A percentile compares a stretch with the other conserved stretches of the same genome.
These are phyloP conservation scores for Scaptomyza flava DNA, from an alignment of 2,888 invertebrate genomes.

Conservation along the genomic window DNA sequence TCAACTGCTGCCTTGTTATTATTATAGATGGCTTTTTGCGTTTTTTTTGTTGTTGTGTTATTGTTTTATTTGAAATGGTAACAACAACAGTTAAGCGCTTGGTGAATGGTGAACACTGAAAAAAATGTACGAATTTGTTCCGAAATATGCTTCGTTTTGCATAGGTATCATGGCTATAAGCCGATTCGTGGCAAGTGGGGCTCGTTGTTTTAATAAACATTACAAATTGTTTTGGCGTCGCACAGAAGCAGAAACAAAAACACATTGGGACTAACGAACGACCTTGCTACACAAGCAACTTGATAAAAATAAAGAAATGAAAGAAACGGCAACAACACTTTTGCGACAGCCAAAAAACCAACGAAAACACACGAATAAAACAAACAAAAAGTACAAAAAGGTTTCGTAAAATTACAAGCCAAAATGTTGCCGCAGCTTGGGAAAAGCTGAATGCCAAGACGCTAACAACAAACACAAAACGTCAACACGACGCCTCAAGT, in stretches of 20 bases:
- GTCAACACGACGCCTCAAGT: conserved; percentile 36
- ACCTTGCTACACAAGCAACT: conserved; percentile 75
- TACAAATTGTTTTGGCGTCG: conserved; percentile 74
- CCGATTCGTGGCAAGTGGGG: conserved; percentile 60
- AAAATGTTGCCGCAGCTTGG: conserved; percentile 38
- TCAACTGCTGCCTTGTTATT: conserved; percentile 59
- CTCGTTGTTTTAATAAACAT: conserved; percentile 77
- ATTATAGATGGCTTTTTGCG: conserved; percentile 40
- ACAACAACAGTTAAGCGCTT: conserved; percentile 61
- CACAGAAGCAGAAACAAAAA: conserved; percentile 20
- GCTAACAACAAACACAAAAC: conserved; percentile 25
- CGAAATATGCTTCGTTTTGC: conserved; percentile 54
- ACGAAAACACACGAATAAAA: conserved; percentile 21
- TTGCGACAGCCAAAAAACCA: conserved; percentile 46
- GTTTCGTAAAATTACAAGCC: conserved; percentile 63
- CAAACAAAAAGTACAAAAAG: conserved; percentile 21
- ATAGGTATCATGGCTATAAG: conserved; percentile 46
- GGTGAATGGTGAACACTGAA: conserved; percentile 66
- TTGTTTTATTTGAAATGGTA: conserved; percentile 74
- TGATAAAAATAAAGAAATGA: conserved; percentile 57
- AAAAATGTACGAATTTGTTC: conserved; percentile 46
- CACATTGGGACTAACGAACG: conserved; percentile 69
- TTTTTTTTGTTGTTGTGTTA: conserved; percentile 22
- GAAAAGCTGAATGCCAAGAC: conserved; percentile 40
- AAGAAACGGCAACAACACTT: conserved; percentile 36